Evolutionary conservation across 2,113 vertebrate genomes (phyloP).

Genomic region (Donacobius atricapilla): DNA sequence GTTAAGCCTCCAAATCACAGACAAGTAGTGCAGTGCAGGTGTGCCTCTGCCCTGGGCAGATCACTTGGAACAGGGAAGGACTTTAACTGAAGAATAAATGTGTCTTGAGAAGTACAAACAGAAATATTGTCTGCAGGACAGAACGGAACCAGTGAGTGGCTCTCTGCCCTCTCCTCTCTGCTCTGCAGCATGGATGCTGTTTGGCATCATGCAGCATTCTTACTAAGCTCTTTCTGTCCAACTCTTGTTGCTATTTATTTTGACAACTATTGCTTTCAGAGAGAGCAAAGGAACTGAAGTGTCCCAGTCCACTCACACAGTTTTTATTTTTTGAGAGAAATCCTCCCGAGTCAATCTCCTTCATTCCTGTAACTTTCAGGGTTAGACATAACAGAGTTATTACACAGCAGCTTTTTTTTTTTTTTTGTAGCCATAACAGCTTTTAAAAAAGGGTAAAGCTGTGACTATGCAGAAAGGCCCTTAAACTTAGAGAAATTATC

Average conservation of each 20-base stretch:
- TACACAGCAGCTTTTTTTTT: too few species aligned
- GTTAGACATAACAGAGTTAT: too few species aligned
- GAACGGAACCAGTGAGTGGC: background rate
- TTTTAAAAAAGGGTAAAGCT: background rate
- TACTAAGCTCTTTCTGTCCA: background rate
- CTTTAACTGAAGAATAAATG: background rate
- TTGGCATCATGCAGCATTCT: background rate
- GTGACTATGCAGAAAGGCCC: background rate
- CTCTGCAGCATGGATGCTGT: background rate
- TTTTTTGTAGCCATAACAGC: too few species aligned
- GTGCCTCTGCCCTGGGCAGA: background rate
- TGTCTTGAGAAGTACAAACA: background rate
- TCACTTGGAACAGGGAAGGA: background rate
- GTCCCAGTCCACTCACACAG: background rate
- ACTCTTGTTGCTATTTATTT: background rate
- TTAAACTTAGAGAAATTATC: background rate
- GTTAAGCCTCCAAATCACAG: background rate
- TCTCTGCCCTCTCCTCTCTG: background rate
- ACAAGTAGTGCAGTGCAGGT: background rate
- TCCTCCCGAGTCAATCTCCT: background rate
- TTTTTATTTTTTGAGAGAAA: background rate
- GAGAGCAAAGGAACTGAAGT: background rate
- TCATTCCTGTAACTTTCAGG: background rate
- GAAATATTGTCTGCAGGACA: background rate
- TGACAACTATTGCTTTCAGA: background rate